Base-by-base conservation (phyloP, 2,888 invertebrate species). In the Cynaeus angustus region DNA sequence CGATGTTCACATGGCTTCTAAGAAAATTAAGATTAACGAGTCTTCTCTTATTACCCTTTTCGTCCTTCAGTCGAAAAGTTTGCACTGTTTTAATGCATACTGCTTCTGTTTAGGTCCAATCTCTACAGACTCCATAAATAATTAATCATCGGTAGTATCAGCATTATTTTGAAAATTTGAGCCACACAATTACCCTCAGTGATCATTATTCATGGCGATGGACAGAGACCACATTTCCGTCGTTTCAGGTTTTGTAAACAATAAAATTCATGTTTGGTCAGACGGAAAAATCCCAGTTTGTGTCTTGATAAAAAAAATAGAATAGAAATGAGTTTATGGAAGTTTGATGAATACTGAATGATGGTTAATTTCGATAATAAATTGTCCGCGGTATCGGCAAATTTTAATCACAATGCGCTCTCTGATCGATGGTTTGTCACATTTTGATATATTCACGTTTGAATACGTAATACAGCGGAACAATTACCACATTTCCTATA, bases 21-120 rank as follows among this genome's bases (percentile, higher is more conserved):
- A 52, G 56, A 41, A 67, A 67, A 67, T 67, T 59, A 59, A 67
- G 48, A 67, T 67, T 67, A 67, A 67, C 56, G 66, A 66, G 38
- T 48, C 14, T 10, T 43, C 58, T 65, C 65, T 65, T 65, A 55
- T 53, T 53, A 53, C 65, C 38, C 50, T 61, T 45, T 33, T 12
- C 16, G 38, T 12, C 33, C 50, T 48, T 33, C 33, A 21, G 12
- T 48, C 50, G 14, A 38, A 33, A 61, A 45, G 12, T 30, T 61
- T 30, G 28, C 38, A 13, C 16, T 46, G 50, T 61, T 61, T 61
- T 61, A 61, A 61, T 50, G 48, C 48, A 50, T 21, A 59, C 45
- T 26, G n/a, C 41, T 21, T 26, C 43, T 58, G 56, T 46, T 59
- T 46, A 33, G 46, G 33, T 26, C 14, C 9, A 59, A 58, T 53